Evolutionary conservation across 2,888 invertebrate species (phyloP), one percentile per base, ranked within the genome.

Genomic region (Frankliniella fusca): DNA sequence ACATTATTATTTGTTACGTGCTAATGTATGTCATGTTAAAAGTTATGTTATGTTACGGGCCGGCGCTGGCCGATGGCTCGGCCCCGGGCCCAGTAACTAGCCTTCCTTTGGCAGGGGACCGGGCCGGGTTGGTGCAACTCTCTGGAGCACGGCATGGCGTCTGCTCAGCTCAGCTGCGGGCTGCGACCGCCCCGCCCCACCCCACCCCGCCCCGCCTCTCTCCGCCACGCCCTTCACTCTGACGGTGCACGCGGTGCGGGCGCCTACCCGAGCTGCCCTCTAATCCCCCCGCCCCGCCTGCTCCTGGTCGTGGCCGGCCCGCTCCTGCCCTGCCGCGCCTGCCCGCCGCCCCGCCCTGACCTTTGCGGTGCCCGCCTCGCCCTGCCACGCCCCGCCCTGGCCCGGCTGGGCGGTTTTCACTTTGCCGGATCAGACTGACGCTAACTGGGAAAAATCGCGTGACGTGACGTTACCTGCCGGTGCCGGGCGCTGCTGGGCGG

Each of bases 371-470:
- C 70, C 15, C n/a, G 8, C 54, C 54, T 2, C 15, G 54, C 70
- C 23, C 0, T 10, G 61, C 61, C 61, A 18, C 15, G 61, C 15
- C 61, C 15, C 18, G 61, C 0, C 61, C 61, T 61, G 54, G 61
- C 61, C 18, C 7, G 61, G 61, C 18, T 15, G 15, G 61, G 61
- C 15, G 18, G 70, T 76, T 76, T 76, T 76, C 70, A 76, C 70
- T 76, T 76, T 76, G 70, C 27, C 23, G 70, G 70, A 76, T 76
- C 70, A 76, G 27, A 27, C 70, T 76, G 70, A 76, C 70, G 70
- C 70, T 76, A 76, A 76, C 70, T 76, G 70, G 70, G 27, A 76
- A 27, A 76, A 76, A 76, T 76, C 23, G 70, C 70, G 70, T 54
- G 54, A 15, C 54, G 54, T 15, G 70, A n/a, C n/a, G 10, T 12